phyloP scores from a whole-genome alignment of 2,113 vertebrate genomes.

The Plotosus lineatus region DNA sequence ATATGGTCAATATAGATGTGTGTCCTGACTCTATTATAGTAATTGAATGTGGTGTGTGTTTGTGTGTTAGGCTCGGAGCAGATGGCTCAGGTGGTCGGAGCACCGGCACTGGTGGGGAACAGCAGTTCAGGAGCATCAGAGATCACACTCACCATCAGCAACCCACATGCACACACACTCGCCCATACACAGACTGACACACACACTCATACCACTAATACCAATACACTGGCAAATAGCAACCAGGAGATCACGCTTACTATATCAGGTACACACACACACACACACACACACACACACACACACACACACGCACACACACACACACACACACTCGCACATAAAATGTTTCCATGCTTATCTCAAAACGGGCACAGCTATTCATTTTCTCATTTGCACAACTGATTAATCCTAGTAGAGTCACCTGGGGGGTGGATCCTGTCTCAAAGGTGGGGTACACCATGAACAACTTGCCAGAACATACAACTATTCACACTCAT shows the following conservation, averaged over 20 bases:
- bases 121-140: slow-evolving; percentile 78
- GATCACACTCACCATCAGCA: slow-evolving; percentile 97
- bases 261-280: slow-evolving; percentile 81
- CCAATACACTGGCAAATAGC: slow-evolving; percentile 70
- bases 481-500: too few relatives aligned
- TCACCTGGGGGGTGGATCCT: too few relatives aligned
- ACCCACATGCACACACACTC: slow-evolving; percentile 70
- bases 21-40: background rate
- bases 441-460: too few relatives aligned
- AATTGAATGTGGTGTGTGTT: background rate
- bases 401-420: too few relatives aligned
- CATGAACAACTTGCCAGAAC: too few relatives aligned
- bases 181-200: slow-evolving; percentile 58
- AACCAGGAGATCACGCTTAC: slow-evolving; percentile 96
- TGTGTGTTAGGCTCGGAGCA: slow-evolving; percentile 82
- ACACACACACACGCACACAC: background rate
- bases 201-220: slow-evolving; percentile 68
- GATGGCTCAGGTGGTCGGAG: slow-evolving; percentile 84
- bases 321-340: background rate
- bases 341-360: background rate
- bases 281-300: background rate
- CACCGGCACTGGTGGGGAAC: slow-evolving; percentile 80
- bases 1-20: background rate
- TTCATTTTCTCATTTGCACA: background rate
- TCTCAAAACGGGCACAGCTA: background rate